Evolutionary conservation across 2,113 vertebrate species (phyloP).

Genomic region (Argyrosomus japonicus): DNA sequence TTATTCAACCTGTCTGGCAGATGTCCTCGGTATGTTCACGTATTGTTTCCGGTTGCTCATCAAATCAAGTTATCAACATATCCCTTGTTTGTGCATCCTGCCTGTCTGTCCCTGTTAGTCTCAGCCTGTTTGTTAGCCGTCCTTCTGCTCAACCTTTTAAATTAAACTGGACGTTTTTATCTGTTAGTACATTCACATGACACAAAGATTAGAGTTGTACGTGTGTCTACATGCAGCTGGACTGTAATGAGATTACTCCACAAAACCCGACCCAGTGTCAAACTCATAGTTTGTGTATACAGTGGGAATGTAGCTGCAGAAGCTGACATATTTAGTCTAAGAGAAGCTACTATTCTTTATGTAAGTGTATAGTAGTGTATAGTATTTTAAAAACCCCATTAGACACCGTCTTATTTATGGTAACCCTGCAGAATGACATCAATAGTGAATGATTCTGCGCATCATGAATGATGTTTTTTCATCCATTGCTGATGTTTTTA

Average conservation of each 20-base stretch:
- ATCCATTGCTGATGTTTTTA: too few relatives aligned
- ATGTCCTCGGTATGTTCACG: background rate
- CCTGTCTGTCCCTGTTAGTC: background rate
- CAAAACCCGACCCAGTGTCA: background rate
- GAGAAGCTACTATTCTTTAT: too few relatives aligned
- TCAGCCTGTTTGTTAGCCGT: background rate
- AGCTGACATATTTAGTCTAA: background rate
- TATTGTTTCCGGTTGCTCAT: background rate
- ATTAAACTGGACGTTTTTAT: background rate
- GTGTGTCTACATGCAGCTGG: background rate
- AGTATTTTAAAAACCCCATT: background rate
- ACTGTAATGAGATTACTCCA: background rate
- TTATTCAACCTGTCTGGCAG: background rate
- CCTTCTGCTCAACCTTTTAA: too few relatives aligned
- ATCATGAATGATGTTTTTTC: background rate
- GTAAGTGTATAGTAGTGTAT: too few relatives aligned
- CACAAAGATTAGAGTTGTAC: background rate
- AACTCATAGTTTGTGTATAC: background rate
- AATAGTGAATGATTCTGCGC: background rate
- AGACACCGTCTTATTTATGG: background rate
- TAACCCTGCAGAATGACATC: background rate
- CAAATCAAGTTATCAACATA: background rate
- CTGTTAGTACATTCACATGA: background rate
- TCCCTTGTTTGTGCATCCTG: background rate
- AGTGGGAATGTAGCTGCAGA: background rate